Conservation (phyloP, 2,888 invertebrate genomes). For the Malacosoma neustria region DNA sequence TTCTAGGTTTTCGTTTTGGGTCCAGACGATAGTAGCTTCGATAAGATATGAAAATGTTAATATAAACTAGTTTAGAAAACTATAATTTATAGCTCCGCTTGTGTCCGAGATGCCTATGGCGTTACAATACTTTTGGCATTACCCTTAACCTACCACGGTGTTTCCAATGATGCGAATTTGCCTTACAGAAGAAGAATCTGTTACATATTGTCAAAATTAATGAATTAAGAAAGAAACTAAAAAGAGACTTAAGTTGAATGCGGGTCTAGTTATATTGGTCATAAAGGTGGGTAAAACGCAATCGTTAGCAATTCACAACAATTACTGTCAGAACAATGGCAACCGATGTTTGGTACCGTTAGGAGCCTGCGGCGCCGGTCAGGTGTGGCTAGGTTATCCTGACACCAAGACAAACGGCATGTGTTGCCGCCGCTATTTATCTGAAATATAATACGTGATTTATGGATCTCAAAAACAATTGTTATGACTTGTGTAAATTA, state of each 20-base stretch:
- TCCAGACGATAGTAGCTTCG: no score
- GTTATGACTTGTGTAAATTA: not conserved
- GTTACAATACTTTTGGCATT: no score
- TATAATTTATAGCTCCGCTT: no score
- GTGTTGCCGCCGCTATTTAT: not conserved
- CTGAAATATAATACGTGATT: not conserved
- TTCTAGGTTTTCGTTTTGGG: no score
- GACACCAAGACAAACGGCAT: not conserved
- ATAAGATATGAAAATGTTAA: no score
- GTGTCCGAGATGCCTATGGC: no score
- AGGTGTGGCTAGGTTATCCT: conserved; percentile 2
- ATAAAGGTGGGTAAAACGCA: not conserved
- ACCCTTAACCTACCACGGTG: no score
- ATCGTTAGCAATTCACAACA: conserved; percentile 38
- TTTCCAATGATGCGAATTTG: no score
- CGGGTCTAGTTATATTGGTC: not conserved
- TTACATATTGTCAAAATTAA: not conserved
- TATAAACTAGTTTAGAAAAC: no score
- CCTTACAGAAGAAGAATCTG: not conserved
- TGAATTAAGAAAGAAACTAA: conserved; percentile 1
- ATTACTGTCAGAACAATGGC: conserved; percentile 66
- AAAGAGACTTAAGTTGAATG: not conserved
- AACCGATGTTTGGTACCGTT: conserved; percentile 47
- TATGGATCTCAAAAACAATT: not conserved
- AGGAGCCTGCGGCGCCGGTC: conserved; percentile 15